Base-by-base conservation (phyloP, 2,888 invertebrate genomes). In the Unio delphinus region DNA sequence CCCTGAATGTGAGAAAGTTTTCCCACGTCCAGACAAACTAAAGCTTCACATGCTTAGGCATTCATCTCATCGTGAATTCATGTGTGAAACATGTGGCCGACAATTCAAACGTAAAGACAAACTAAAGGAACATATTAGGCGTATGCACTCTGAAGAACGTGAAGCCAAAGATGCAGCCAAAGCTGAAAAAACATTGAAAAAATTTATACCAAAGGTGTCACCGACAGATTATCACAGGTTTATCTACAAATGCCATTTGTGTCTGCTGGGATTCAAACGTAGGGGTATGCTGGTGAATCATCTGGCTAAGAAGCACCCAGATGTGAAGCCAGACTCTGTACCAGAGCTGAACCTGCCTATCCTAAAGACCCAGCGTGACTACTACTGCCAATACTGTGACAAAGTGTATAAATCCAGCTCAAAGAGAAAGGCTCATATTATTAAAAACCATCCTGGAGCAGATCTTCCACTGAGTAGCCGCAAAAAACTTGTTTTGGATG, bases 271-370 rank as follows among this genome's bases (percentile, higher is more conserved):
- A 74, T 94, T 95, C 87, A 94, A 96, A 91, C 92, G 96, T 68
- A 93, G 96, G 75, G 96, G 96, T 3, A 95, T 95, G 94, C 90
- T 95, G 61, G 95, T 95, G 4, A 96, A 96, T 90, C 96, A 96
- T 89, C 90, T 96, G 80, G 95, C 94, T 73, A 95, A 95, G 86
- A 80, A 89, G 23, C 91, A 91, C 78, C 91, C 91, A 20, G 94
- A 77, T 94, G 95, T 92, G 92, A 94, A 45, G 92, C 93, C 89
- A 1, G 90, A 90, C 60, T 83, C 87, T 8, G 93, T 94, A 56
- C 94, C 93, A 23, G 95, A 95, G 90, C 91, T 95, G 57, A 94
- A 94, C 84, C 91, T 94, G 74, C 96, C 96, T 0, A 94, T 96
- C 81, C 91, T 95, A 74, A 92, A 94, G 78, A 93, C 94, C 20